Conservation (phyloP, 2,888 invertebrate genomes). For the Agelastica alni region DNA sequence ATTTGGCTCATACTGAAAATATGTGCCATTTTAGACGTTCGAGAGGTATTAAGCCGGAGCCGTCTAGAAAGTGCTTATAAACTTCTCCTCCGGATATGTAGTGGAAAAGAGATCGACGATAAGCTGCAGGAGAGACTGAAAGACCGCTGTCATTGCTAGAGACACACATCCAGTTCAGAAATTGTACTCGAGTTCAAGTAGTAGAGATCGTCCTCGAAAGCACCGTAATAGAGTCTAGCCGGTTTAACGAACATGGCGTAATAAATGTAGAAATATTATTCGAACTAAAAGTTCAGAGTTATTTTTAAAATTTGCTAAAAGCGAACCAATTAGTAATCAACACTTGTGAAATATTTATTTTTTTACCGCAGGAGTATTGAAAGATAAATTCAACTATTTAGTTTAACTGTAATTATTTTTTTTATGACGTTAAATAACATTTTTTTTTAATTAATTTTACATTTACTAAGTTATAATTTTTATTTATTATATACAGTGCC, state of each 20-base stretch:
- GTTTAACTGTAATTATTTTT: too few species aligned
- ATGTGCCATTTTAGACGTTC: conserved; percentile 30
- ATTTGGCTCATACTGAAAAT: conserved; percentile 27
- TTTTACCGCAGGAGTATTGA: too few species aligned
- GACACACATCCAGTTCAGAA: conserved; percentile 29
- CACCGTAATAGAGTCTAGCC: conserved; percentile 19
- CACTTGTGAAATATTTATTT: too few species aligned
- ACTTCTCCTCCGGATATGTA: conserved; percentile 27
- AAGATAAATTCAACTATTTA: too few species aligned
- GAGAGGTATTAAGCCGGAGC: conserved; percentile 29
- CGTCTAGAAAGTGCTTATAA: conserved; percentile 30
- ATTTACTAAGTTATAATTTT: too few species aligned
- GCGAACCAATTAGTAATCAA: too few species aligned
- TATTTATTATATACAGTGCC: too few species aligned
- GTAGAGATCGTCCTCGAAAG: conserved; percentile 21
- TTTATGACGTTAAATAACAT: too few species aligned
- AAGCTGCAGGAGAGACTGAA: conserved; percentile 18
- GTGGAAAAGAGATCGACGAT: conserved; percentile 24
- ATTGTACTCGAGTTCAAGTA: conserved; percentile 28
- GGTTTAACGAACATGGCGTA: conserved; percentile 16
- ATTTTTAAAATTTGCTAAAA: too few species aligned
- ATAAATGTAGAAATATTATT: conserved; percentile 16
- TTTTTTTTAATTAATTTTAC: too few species aligned
- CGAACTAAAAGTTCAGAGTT: too few species aligned
- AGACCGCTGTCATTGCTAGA: conserved; percentile 23